Evolutionary conservation across 2,797 vertebrate species (phyloP).

Genomic region (Sebastes steindachneri): DNA sequence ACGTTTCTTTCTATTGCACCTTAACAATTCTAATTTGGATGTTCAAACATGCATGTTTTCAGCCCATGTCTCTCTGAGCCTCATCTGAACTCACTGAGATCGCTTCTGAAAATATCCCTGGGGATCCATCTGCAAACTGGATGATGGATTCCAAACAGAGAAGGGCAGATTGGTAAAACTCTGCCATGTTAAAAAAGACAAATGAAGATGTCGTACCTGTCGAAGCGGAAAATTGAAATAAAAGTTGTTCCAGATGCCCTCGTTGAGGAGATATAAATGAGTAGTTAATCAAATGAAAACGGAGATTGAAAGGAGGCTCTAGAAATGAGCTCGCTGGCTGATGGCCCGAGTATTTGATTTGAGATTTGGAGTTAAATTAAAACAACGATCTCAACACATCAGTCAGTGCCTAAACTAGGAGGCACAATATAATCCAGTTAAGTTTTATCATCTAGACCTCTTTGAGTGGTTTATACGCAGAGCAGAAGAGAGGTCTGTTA

Average conservation of each 20-base stretch:
- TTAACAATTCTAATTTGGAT: not conserved
- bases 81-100: not conserved
- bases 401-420: not conserved
- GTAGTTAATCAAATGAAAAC: not conserved
- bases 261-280: not conserved
- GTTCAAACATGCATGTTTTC: not conserved
- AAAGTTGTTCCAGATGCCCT: not conserved
- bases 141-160: conserved; percentile 6
- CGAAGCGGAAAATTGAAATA: not conserved
- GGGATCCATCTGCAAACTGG: not conserved
- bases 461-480: not conserved
- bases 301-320: not conserved
- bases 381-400: not conserved
- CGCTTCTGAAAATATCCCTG: not conserved
- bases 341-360: not conserved
- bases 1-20: not conserved
- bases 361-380: not conserved
- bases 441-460: not conserved
- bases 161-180: conserved; percentile 3
- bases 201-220: conserved; percentile 16
- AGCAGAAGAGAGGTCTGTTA: not conserved
- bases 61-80: not conserved
- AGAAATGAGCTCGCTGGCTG: not conserved
- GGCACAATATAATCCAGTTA: not conserved
- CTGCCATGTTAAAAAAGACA: not conserved